Evolutionary conservation across 2,888 invertebrate species (phyloP), one percentile per base, ranked within the genome.

Genomic region (Hyposoter dolosus): DNA sequence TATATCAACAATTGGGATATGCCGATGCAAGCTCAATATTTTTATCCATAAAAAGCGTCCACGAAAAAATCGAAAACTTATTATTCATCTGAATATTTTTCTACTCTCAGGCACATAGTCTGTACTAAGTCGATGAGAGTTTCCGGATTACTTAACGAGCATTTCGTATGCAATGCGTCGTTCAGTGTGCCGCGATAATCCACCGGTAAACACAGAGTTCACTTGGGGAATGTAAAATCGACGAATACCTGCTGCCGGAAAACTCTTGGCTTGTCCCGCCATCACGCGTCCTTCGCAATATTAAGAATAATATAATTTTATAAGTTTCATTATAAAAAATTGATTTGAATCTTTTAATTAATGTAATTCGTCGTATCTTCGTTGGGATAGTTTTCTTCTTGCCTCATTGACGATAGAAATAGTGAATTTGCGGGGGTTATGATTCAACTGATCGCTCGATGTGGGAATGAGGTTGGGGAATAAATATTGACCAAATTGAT

Each of bases 401-500:
- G 19, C 9, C 19, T 6, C 35, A 63, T 15, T 6, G 63, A 63
- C 32, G 60, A 28, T 60, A 4, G 17, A 32, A 63, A 32, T 4
- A 15, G 28, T 63, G n/a, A 17, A n/a, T 50, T n/a, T 50, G n/a
- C 9, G n/a, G n/a, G n/a, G 5, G 50, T n/a, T 50, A 50, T n/a
- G 4, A n/a, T 50, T 50, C 6, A 50, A 50, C n/a, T 5, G 17
- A 15, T 6, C n/a, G 47, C 47, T 71, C n/a, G 28, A 32, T 17
- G 50, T 50, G n/a, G 12, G 19, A 50, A 4, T 19, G 17, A 50
- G 4, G 32, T 53, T 50, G 35, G 28, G 32, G 15, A 35, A 68
- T 45, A 68, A 56, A 72, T 84, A 80, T 53, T 63, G 65, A 43
- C n/a, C 68, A 23, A 68, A 80, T 80, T 80, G 53, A 84, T 80